These are phyloP conservation scores for Pheucticus melanocephalus DNA, from an alignment of 2,113 vertebrate species.

Conservation along the genomic window DNA sequence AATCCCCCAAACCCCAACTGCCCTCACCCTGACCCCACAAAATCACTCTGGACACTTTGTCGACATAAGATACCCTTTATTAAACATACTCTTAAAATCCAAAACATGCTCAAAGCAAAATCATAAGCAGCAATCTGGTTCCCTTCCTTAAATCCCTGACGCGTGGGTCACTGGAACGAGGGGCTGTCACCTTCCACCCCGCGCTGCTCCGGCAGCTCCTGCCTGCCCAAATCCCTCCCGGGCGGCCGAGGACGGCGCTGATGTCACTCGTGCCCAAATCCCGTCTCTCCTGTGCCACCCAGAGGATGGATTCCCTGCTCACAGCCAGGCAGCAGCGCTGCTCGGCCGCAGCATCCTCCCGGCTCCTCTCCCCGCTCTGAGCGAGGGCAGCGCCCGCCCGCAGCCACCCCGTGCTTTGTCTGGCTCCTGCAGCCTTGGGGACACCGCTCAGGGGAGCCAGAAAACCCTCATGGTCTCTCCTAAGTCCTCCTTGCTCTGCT, in stretches of 20 bases:
- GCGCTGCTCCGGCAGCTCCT: not conserved
- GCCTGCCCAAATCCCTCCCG: not conserved
- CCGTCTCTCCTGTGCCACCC: not conserved
- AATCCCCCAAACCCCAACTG: not conserved
- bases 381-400: fast-evolving
- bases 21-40: fast-evolving
- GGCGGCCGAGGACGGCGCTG: not conserved
- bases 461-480: not conserved
- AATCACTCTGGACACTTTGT: fast-evolving
- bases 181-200: not conserved
- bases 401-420: fast-evolving
- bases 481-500: not conserved
- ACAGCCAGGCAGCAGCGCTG: not conserved
- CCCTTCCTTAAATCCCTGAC: not conserved
- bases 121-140: conserved; percentile 35
- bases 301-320: not conserved
- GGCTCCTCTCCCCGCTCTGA: not conserved
- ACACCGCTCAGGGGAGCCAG: not conserved
- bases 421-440: not conserved
- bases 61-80: conserved; percentile 17
- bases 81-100: conserved; percentile 49
- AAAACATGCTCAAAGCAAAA: conserved; percentile 52
- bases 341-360: not conserved
- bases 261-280: not conserved
- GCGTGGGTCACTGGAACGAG: not conserved